Evolutionary conservation across 35 echinoderm and acorn worm genomes (phyloP).

Genomic region (Holothuria glaberrima): DNA sequence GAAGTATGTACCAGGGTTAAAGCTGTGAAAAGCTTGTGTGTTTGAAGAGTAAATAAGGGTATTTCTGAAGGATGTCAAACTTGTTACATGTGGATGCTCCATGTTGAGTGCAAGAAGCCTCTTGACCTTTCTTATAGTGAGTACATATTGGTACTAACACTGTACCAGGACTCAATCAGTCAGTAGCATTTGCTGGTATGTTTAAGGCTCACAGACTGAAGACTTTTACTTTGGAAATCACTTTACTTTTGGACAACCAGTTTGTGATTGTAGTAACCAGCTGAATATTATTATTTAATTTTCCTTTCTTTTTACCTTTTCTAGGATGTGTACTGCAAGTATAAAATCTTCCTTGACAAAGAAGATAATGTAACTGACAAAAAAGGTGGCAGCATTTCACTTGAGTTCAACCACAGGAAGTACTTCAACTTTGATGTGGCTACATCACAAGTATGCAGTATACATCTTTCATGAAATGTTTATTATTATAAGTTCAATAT

Average conservation of each 20-base stretch:
- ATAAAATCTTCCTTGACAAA: constrained; percentile 82
- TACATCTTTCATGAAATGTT: too few species aligned
- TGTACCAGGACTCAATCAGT: too few species aligned
- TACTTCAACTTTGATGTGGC: constrained; percentile 77
- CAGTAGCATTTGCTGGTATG: too few species aligned
- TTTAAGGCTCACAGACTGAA: too few species aligned
- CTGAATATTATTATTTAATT: background rate
- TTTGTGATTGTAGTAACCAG: background rate
- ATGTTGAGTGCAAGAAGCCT: too few species aligned
- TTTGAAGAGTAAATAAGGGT: too few species aligned
- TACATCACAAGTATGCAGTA: constrained; percentile 76
- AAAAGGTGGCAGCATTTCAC: constrained; percentile 53
- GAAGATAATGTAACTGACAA: constrained; percentile 69
- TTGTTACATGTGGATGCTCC: too few species aligned
- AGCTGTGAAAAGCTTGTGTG: too few species aligned
- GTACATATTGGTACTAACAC: too few species aligned
- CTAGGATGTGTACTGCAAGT: constrained; percentile 86
- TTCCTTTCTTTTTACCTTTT: background rate
- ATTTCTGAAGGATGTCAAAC: too few species aligned
- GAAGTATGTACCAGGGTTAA: background rate
- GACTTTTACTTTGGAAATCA: background rate
- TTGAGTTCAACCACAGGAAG: constrained; percentile 90
- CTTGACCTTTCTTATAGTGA: too few species aligned
- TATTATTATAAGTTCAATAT: too few species aligned
- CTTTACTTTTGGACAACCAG: background rate